Base-by-base conservation (phyloP, 2,888 invertebrate genomes). In the Schizotus pectinicornis region DNA sequence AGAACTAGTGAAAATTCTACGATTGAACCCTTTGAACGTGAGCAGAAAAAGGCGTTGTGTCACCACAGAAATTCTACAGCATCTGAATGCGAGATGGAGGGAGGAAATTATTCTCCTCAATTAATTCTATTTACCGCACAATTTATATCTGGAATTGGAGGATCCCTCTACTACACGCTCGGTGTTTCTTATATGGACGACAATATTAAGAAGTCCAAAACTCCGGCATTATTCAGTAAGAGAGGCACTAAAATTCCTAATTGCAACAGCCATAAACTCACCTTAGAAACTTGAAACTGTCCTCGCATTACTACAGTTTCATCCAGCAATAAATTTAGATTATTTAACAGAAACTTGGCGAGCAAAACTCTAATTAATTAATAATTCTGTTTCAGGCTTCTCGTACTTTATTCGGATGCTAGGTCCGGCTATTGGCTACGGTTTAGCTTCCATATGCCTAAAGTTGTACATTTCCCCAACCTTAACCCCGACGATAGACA, bases 181-280 rank as follows among this genome's bases (percentile, higher is more conserved):
- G 89, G 89, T 2, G 85, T 88, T 0, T 84, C 89, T 1, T 90
- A 90, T 72, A 87, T 90, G 87, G 90, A 90, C 72, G 90, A 90
- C 70, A 90, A 89, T 69, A 86, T 88, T n/a, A 86, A 88, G 68
- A 87, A 87, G 71, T 87, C 88, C 2, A 88, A 88, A 71, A 88
- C 89, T 0, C 88, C 89, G n/a, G 85, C 86, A 1, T 77, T 89
- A 36, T 81, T 89, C 58, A 88, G 89, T 86, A 76, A 82, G 83
- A 14, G 36, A 38, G 32, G 12, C 41, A 34, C 22, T 12, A 46
- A 46, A 34, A 32, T 22, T 3, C 2, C 22, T 22, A 22, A 22
- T 22, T 22, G 22, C 22, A 22, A 22, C 22, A 14, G 31, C 8
- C 45, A 43, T 12, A 13, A 22, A 6, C 34, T n/a, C 12, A 43